phyloP scores from a whole-genome alignment of 2,113 vertebrate genomes.

The Melanerpes formicivorus region DNA sequence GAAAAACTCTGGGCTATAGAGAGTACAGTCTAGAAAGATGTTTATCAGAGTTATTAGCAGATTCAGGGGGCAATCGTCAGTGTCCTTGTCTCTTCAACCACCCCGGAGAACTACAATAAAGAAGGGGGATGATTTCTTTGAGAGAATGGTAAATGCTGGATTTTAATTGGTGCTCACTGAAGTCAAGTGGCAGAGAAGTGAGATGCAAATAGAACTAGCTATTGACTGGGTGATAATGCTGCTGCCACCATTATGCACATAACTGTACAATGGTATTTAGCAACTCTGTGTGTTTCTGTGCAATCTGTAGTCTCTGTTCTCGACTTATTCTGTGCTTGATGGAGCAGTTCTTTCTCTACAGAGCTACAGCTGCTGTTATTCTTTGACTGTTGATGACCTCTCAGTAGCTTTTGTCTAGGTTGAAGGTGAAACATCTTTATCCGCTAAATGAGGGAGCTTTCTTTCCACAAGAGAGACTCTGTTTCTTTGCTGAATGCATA shows the following conservation, averaged over 20 bases:
- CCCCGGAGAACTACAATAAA: background rate
- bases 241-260: background rate
- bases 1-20: background rate
- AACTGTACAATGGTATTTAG: background rate
- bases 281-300: fast-evolving
- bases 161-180: background rate
- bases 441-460: constrained; percentile 19
- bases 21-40: background rate
- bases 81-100: background rate
- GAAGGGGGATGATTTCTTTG: background rate
- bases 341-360: background rate
- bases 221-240: background rate
- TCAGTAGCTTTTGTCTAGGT: background rate
- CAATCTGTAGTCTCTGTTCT: background rate
- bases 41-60: background rate
- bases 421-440: constrained; percentile 56
- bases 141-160: background rate
- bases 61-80: background rate
- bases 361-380: background rate
- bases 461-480: background rate
- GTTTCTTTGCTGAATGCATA: constrained; percentile 54
- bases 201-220: background rate
- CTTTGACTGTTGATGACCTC: background rate
- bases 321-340: fast-evolving
- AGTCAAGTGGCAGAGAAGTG: background rate